Conservation (phyloP, 2,797 vertebrate species). For the Hafferia zeledoni region DNA sequence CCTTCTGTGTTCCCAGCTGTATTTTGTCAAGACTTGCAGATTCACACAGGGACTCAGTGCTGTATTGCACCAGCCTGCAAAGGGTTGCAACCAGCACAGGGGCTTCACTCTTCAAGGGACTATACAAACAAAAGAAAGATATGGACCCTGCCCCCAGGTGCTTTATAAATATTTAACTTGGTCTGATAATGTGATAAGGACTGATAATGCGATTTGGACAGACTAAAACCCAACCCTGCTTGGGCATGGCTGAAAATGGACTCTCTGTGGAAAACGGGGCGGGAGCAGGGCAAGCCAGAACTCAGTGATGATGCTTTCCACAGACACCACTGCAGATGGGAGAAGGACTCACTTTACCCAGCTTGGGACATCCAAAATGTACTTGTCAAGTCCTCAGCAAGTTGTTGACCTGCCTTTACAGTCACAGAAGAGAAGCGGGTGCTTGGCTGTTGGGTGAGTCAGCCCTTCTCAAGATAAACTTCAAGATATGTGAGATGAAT, state of each 20-base stretch:
- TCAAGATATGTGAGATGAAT: slow-evolving; percentile 34
- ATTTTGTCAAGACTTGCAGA: slow-evolving; percentile 35
- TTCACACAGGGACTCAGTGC: neutral
- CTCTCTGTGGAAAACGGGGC: neutral
- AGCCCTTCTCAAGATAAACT: slow-evolving; percentile 52
- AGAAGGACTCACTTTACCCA: neutral
- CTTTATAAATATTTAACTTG: slow-evolving; percentile 66
- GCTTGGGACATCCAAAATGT: neutral
- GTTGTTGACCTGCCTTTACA: neutral
- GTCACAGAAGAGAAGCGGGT: neutral
- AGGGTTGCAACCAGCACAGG: neutral
- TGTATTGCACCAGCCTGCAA: neutral
- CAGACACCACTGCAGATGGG: neutral
- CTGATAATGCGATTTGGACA: slow-evolving; percentile 16
- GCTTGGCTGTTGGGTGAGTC: neutral
- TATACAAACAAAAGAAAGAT: neutral
- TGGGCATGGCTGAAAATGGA: neutral
- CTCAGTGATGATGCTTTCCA: neutral
- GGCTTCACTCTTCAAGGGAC: neutral
- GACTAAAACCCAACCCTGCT: slow-evolving; percentile 1
- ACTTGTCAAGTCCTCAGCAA: neutral
- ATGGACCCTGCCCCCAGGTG: slow-evolving; percentile 38
- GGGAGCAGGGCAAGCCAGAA: neutral
- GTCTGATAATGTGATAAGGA: slow-evolving; percentile 16
- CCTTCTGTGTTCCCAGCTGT: neutral